Conservation (phyloP, 1,140 invertebrate genomes). For the Manduca sexta region DNA sequence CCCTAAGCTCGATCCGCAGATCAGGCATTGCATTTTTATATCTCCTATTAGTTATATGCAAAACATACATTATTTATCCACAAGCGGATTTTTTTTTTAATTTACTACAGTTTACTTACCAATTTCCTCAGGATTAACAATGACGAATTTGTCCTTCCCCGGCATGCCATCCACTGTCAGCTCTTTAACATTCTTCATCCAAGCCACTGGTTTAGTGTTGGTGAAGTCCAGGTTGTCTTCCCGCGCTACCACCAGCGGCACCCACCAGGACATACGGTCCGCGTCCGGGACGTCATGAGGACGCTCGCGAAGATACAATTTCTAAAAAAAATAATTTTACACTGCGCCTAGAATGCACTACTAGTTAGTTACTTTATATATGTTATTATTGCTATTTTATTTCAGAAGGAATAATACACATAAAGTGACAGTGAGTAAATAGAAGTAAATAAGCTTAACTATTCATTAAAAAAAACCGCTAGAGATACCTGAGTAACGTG, state of each 20-base stretch:
- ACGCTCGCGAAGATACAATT: conserved; percentile 79
- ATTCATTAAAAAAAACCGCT: not conserved
- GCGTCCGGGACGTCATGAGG: conserved; percentile 78
- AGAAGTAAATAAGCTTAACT: no score
- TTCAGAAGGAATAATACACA: no score
- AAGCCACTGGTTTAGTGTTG: conserved; percentile 70
- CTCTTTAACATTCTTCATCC: conserved; percentile 76
- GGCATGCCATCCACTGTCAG: conserved; percentile 72
- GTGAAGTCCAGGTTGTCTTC: conserved; percentile 74
- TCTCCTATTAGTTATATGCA: no score
- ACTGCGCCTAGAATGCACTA: no score
- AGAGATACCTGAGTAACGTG: conserved; percentile 76
- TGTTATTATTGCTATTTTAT: no score
- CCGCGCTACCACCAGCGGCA: conserved; percentile 76
- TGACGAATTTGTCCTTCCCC: conserved; percentile 76
- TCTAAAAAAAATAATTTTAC: conserved; percentile 46
- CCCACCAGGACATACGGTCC: conserved; percentile 80
- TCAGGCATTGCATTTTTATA: no score
- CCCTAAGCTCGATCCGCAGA: no score
- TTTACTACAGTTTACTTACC: conserved; percentile 58
- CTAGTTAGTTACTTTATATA: no score
- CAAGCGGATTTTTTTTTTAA: not conserved
- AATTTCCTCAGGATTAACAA: conserved; percentile 87
- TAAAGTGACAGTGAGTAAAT: no score
- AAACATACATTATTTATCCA: no score